phyloP scores from a whole-genome alignment of 2,888 invertebrate genomes.

The Tachystola acroxantha region DNA sequence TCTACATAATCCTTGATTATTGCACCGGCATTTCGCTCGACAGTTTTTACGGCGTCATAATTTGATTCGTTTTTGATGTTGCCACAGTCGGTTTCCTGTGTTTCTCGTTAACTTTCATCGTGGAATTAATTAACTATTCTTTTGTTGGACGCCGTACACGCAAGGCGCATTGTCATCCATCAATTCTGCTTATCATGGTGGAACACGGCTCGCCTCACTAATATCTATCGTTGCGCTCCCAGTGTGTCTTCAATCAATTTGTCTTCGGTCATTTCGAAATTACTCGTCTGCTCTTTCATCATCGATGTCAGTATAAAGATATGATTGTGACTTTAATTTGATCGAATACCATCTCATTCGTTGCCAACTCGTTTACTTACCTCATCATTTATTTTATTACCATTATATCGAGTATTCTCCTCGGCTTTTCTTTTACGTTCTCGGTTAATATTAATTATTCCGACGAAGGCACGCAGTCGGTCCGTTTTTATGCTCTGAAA shows the following conservation, averaged over 20 bases:
- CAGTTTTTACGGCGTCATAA: conserved; percentile 27
- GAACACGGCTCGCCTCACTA: conserved; percentile 29
- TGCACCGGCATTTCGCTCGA: conserved; percentile 6
- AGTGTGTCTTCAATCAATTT: conserved; percentile 57
- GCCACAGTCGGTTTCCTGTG: conserved; percentile 35
- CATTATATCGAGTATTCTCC: conserved; percentile 14
- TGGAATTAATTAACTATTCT: conserved; percentile 67
- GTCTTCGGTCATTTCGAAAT: conserved; percentile 52
- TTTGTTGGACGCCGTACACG: conserved; percentile 49
- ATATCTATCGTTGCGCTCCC: conserved; percentile 35
- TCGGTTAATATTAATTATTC: conserved; percentile 59
- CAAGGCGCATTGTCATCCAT: conserved; percentile 61
- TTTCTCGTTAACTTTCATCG: conserved; percentile 57
- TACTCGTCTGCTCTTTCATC: conserved; percentile 45
- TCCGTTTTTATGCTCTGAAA: conserved; percentile 59
- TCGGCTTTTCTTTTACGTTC: conserved; percentile 34
- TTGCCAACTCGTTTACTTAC: conserved; percentile 5
- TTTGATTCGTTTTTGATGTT: conserved; percentile 40
- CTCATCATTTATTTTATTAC: conserved; percentile 5
- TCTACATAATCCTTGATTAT: conserved; percentile 14
- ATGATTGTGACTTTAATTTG: conserved; percentile 23
- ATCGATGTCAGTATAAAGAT: conserved; percentile 23
- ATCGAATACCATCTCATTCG: conserved; percentile 18
- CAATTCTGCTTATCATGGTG: conserved; percentile 65
- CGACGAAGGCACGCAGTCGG: conserved; percentile 41